A percentile compares a stretch with the other conserved stretches of the same genome.
phyloP scores from a whole-genome alignment of 2,797 vertebrate species.

The Picus viridis region DNA sequence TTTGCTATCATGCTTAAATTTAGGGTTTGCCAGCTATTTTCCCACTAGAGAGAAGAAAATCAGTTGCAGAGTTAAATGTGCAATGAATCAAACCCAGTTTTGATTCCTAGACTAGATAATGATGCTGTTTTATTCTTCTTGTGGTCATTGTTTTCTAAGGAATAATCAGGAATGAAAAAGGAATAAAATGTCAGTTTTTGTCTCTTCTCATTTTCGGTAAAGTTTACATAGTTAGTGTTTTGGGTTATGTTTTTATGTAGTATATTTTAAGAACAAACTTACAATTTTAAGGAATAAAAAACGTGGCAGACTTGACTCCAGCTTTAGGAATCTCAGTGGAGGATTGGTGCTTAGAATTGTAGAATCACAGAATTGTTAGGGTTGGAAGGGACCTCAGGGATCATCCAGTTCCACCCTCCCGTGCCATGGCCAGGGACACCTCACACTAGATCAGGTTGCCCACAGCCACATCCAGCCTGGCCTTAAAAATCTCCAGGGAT shows the following conservation, averaged over 20 bases:
- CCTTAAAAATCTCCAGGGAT: no score
- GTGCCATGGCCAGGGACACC: no score
- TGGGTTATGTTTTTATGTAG: neutral
- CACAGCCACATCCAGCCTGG: no score
- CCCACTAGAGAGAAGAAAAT: neutral
- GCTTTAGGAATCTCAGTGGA: neutral
- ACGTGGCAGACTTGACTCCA: neutral
- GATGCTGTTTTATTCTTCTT: neutral
- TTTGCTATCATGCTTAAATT: neutral
- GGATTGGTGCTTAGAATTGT: neutral
- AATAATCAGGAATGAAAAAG: neutral
- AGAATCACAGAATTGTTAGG: no score
- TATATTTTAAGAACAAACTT: neutral
- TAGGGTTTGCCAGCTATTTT: neutral
- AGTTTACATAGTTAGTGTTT: neutral
- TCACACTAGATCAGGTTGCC: no score
- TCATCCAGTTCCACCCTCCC: no score
- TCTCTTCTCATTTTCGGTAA: neutral
- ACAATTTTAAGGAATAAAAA: neutral
- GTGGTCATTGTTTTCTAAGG: neutral
- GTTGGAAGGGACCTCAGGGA: no score
- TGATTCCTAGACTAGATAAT: neutral
- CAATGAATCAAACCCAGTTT: slow-evolving; percentile 1
- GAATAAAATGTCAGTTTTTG: neutral
- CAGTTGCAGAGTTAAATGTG: neutral